Conservation (phyloP, 2,888 invertebrate genomes). For the Tethea ocularis region DNA sequence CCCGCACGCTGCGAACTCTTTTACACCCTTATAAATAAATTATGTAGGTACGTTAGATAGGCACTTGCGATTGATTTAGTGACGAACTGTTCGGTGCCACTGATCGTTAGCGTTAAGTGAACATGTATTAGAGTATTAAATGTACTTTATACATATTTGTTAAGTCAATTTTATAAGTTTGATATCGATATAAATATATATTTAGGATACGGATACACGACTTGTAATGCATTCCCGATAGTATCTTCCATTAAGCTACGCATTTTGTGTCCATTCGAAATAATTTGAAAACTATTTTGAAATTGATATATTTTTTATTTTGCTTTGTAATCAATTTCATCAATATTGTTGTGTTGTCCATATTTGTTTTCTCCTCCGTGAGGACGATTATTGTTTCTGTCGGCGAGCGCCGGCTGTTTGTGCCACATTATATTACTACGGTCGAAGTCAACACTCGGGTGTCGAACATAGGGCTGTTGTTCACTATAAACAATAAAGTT, state of each 20-base stretch:
- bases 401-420: slow-evolving; percentile 25
- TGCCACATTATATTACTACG: slow-evolving; percentile 37
- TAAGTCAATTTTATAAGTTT: slow-evolving; percentile 74
- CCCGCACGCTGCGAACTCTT: slow-evolving; percentile 53
- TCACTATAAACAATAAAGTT: slow-evolving; percentile 25
- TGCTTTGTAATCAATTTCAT: slow-evolving; percentile 19
- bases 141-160: slow-evolving; percentile 59
- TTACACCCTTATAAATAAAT: slow-evolving; percentile 42
- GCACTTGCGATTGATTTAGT: slow-evolving; percentile 44
- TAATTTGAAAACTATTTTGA: slow-evolving; percentile 32
- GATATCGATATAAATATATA: slow-evolving; percentile 49
- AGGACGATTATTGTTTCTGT: slow-evolving; percentile 34
- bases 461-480: slow-evolving; percentile 27
- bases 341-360: slow-evolving; percentile 44
- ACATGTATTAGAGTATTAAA: slow-evolving; percentile 43
- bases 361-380: slow-evolving; percentile 51
- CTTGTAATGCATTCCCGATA: slow-evolving; percentile 72
- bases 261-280: slow-evolving; percentile 58
- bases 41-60: slow-evolving; percentile 42
- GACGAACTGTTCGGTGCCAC: slow-evolving; percentile 48
- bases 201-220: slow-evolving; percentile 50
- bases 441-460: slow-evolving; percentile 20
- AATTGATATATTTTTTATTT: slow-evolving; percentile 27
- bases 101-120: slow-evolving; percentile 42
- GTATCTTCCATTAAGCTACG: slow-evolving; percentile 67